A percentile compares a stretch with the other conserved stretches of the same genome.
Evolutionary conservation across 2,888 invertebrate genomes (phyloP).

Genomic region (Caenorhabditis sulstoni): DNA sequence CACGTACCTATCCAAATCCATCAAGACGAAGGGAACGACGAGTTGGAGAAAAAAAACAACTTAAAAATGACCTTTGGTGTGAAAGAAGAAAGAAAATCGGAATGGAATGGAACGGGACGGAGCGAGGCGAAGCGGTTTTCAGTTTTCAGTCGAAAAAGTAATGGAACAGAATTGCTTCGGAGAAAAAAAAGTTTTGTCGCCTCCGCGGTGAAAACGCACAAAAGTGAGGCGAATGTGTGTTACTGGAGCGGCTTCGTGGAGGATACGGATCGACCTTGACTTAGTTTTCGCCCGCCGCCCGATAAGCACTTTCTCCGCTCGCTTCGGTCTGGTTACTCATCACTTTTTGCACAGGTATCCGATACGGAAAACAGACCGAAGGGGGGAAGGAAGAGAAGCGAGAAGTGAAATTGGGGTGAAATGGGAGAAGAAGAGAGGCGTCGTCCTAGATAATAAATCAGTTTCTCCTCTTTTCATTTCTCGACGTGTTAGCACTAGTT

Average conservation of each 20-base stretch:
- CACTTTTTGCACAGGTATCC: constrained; percentile 42
- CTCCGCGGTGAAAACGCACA: constrained; percentile 10
- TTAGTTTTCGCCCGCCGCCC: constrained; percentile 38
- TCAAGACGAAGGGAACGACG: constrained; percentile 28
- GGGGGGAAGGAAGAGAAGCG: constrained; percentile 5
- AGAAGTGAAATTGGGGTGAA: constrained; percentile 1
- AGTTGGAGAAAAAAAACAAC: constrained; percentile 12
- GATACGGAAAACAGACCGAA: neutral
- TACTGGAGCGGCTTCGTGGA: constrained; percentile 18
- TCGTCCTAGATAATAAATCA: constrained; percentile 38
- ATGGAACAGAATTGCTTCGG: neutral
- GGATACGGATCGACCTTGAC: constrained; percentile 56
- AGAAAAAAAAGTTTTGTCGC: neutral
- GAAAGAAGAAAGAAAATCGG: neutral
- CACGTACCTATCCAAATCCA: constrained; percentile 11
- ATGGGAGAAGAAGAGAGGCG: constrained; percentile 4
- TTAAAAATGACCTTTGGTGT: constrained; percentile 34
- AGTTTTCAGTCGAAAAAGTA: neutral
- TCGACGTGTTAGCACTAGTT: neutral
- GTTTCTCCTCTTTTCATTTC: constrained; percentile 12
- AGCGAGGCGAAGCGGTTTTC: too few species aligned
- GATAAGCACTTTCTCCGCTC: constrained; percentile 43
- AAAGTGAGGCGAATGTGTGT: constrained; percentile 29
- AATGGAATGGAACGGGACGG: neutral
- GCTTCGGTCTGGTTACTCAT: constrained; percentile 16